phyloP scores from a whole-genome alignment of 2,888 invertebrate species.

The Allygus modestus region DNA sequence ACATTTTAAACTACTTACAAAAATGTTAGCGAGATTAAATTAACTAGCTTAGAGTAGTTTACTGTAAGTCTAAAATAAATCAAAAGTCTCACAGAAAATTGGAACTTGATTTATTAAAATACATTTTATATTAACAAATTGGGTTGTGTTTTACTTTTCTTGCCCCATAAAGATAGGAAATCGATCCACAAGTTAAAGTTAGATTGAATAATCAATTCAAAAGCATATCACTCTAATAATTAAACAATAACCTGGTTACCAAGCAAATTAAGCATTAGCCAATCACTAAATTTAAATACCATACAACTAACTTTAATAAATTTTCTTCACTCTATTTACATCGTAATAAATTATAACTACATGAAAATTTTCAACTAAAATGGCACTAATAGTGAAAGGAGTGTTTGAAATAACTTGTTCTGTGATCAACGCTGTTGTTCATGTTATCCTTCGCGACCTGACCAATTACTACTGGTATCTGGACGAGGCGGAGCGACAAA shows the following conservation, averaged over 20 bases:
- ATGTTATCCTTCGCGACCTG: slow-evolving; percentile 5
- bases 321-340: background rate
- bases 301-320: background rate
- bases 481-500: background rate
- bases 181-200: too few relatives aligned
- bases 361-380: background rate
- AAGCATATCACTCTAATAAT: too few relatives aligned
- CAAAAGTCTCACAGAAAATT: too few relatives aligned
- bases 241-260: slow-evolving; percentile 1
- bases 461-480: slow-evolving; percentile 16
- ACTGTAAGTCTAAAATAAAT: too few relatives aligned
- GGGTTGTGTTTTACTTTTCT: too few relatives aligned
- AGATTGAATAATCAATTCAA: too few relatives aligned
- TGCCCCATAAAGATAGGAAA: too few relatives aligned
- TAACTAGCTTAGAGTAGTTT: too few relatives aligned
- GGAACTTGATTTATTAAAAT: too few relatives aligned
- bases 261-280: background rate
- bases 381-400: background rate
- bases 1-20: too few relatives aligned
- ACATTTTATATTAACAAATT: too few relatives aligned
- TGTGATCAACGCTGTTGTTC: background rate
- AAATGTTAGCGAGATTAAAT: too few relatives aligned
- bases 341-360: background rate
- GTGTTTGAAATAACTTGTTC: background rate
- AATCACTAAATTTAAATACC: slow-evolving; percentile 11